phyloP scores from a whole-genome alignment of 2,888 invertebrate species.

The Trichopria drosophilae region DNA sequence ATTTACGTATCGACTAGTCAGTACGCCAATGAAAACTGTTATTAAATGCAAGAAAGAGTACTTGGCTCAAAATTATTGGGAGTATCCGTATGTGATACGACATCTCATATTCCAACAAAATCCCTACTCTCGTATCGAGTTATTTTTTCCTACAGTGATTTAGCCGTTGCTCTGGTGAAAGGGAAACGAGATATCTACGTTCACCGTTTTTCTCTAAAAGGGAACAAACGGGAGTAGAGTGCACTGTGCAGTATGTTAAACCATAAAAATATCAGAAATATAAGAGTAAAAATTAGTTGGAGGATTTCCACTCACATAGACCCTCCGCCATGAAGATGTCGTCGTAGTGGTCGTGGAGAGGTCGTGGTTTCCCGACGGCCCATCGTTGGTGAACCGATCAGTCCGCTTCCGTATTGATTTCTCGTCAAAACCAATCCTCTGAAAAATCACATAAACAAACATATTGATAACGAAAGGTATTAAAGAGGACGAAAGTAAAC shows the following conservation, averaged over 20 bases:
- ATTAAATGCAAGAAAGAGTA: background rate
- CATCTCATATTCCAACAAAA: too few species aligned
- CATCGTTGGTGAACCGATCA: constrained; percentile 52
- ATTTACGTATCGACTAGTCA: too few species aligned
- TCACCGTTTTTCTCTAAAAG: background rate
- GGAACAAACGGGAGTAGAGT: constrained; percentile 32
- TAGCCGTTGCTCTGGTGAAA: too few species aligned
- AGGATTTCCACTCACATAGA: constrained; percentile 57
- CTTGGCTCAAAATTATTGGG: background rate
- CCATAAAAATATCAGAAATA: constrained; percentile 49
- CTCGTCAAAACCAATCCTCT: constrained; percentile 55
- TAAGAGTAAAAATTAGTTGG: constrained; percentile 50
- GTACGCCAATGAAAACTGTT: background rate
- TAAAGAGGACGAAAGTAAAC: background rate
- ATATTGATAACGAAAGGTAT: background rate
- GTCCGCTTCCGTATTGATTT: constrained; percentile 48
- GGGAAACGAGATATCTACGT: too few species aligned
- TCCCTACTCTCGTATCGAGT: too few species aligned
- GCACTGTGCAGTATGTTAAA: constrained; percentile 48
- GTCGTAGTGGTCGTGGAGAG: constrained; percentile 54
- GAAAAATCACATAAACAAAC: constrained; percentile 10
- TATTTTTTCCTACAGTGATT: too few species aligned
- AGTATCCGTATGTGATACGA: too few species aligned
- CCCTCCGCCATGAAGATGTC: constrained; percentile 55
- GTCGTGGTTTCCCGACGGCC: constrained; percentile 53